Evolutionary conservation across 1,140 invertebrate species (phyloP).

Genomic region (Dendrolimus punctatus): DNA sequence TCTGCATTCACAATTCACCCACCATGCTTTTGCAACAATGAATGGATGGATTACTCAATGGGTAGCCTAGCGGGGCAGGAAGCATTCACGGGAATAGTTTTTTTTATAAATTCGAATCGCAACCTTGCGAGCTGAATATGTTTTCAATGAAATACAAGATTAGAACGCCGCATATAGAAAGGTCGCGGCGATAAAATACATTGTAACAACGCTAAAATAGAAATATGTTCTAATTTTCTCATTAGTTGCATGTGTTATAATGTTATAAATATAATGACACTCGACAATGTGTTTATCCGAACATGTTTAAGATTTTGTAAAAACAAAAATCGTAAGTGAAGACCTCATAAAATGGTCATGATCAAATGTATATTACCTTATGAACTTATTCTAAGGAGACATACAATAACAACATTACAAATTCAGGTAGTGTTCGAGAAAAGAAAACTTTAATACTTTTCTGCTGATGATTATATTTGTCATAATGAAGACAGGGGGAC

Average conservation of each 20-base stretch:
- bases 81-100: not conserved
- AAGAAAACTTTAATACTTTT: no score
- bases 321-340: no score
- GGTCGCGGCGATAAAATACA: slow-evolving; percentile 12
- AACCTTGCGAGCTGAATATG: not conserved
- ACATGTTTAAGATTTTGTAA: no score
- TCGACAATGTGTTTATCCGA: no score
- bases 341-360: no score
- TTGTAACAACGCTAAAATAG: slow-evolving; percentile 4
- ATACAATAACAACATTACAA: no score
- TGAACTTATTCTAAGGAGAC: no score
- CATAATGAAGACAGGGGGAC: no score
- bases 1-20: slow-evolving; percentile 11
- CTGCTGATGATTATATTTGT: no score
- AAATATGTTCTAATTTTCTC: slow-evolving; percentile 2
- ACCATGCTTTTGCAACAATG: slow-evolving; percentile 15
- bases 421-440: no score
- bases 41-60: slow-evolving; percentile 16
- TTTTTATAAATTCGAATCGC: not conserved
- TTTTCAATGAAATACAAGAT: slow-evolving; percentile 7
- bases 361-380: no score
- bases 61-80: slow-evolving; percentile 4
- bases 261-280: not conserved
- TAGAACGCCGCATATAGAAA: slow-evolving; percentile 15
- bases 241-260: slow-evolving; percentile 1